phyloP scores from a whole-genome alignment of 2,113 vertebrate species.

The Zonotrichia leucophrys region DNA sequence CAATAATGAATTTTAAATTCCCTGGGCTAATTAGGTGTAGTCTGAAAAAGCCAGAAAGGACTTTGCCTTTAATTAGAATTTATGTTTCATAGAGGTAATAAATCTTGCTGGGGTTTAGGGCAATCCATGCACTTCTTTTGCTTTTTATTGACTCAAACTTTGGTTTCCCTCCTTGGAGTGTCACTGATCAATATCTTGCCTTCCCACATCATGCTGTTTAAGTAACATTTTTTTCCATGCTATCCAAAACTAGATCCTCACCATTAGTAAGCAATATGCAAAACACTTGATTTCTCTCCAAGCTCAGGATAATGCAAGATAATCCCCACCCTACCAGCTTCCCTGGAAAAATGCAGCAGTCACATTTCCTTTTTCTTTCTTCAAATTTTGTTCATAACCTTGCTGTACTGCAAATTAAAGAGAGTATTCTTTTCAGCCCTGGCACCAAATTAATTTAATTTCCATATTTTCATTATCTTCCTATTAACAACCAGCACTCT shows the following conservation, averaged over 20 bases:
- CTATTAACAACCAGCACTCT: slow-evolving; percentile 57
- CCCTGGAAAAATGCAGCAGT: background rate
- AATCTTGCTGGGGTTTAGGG: background rate
- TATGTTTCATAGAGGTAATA: background rate
- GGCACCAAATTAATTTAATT: slow-evolving; percentile 49
- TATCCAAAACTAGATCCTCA: background rate
- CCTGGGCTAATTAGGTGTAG: background rate
- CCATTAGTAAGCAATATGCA: background rate
- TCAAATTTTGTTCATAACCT: background rate
- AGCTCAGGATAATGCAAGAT: background rate
- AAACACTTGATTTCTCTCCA: slow-evolving; percentile 1
- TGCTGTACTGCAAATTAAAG: background rate
- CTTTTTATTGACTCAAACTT: background rate
- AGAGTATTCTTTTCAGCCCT: background rate
- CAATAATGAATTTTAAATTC: background rate
- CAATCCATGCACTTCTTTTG: background rate
- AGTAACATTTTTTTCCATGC: background rate
- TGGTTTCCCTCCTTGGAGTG: background rate
- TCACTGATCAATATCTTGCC: background rate
- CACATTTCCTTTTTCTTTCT: background rate
- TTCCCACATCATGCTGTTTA: background rate
- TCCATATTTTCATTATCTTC: slow-evolving; percentile 73
- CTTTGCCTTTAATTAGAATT: background rate
- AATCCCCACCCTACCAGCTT: background rate
- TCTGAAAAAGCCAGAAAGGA: background rate